phyloP scores from a whole-genome alignment of 2,113 vertebrate species.

The Chionodraco myersi region DNA sequence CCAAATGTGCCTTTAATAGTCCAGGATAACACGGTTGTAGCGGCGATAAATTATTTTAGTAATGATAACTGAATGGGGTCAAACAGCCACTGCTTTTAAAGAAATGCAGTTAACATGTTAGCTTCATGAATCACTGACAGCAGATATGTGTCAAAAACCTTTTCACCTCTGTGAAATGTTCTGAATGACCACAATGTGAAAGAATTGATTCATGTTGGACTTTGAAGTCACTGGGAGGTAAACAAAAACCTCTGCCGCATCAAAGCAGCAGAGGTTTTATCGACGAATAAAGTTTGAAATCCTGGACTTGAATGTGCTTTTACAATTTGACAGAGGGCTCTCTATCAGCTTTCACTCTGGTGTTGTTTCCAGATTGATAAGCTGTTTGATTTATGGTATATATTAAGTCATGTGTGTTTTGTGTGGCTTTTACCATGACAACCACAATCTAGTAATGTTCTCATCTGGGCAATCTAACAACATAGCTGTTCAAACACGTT shows the following conservation, averaged over 20 bases:
- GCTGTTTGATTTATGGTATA: slow-evolving; percentile 53
- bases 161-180: slow-evolving; percentile 25
- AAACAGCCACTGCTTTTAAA: slow-evolving; percentile 8
- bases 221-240: slow-evolving; percentile 18
- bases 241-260: background rate
- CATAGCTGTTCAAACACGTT: slow-evolving; percentile 11
- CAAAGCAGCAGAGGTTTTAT: background rate
- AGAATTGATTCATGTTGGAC: slow-evolving; percentile 28
- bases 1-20: slow-evolving; percentile 77
- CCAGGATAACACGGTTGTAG: slow-evolving; percentile 63
- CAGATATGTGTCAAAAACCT: slow-evolving; percentile 30
- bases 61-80: slow-evolving; percentile 19
- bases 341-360: slow-evolving; percentile 71
- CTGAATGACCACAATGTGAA: slow-evolving; percentile 29
- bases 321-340: slow-evolving; percentile 83
- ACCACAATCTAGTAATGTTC: slow-evolving; percentile 11
- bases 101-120: background rate
- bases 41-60: background rate
- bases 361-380: slow-evolving; percentile 59
- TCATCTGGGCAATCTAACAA: slow-evolving; percentile 30
- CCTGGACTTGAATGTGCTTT: slow-evolving; percentile 80
- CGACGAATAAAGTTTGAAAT: slow-evolving; percentile 21
- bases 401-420: slow-evolving; percentile 45
- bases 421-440: slow-evolving; percentile 41
- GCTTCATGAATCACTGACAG: slow-evolving; percentile 23